Evolutionary conservation across 2,113 vertebrate species (phyloP).

Genomic region (Zapornia atra): DNA sequence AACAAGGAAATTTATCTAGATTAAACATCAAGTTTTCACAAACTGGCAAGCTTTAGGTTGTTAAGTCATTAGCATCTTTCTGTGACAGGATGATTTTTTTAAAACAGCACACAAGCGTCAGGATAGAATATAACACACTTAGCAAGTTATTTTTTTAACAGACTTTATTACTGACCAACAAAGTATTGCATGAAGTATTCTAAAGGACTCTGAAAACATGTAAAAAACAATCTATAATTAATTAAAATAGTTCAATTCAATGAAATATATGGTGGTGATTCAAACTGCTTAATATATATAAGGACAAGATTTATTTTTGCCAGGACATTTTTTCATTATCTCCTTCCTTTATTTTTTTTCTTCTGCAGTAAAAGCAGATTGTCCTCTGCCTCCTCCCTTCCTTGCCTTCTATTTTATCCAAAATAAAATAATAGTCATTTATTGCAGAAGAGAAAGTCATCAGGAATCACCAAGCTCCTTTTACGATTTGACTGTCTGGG

Average conservation of each 20-base stretch:
- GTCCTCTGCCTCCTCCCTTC: neutral
- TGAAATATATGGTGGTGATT: neutral
- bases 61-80: slow-evolving; percentile 34
- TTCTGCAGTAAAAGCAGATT: neutral
- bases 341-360: neutral
- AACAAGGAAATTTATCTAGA: slow-evolving; percentile 60
- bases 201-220: neutral
- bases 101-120: slow-evolving; percentile 18
- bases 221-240: neutral
- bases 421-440: neutral
- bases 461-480: neutral
- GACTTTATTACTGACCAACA: neutral
- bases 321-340: neutral
- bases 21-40: slow-evolving; percentile 52
- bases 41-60: slow-evolving; percentile 22
- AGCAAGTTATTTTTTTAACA: neutral
- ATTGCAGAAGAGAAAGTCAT: neutral
- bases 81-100: slow-evolving; percentile 24
- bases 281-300: neutral
- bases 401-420: neutral
- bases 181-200: neutral
- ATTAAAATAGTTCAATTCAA: slow-evolving; percentile 12
- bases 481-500: neutral
- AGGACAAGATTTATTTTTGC: neutral
- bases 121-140: neutral